These are phyloP conservation scores for Beaufortia kweichowensis DNA, from an alignment of 2,113 vertebrate genomes.

Conservation along the genomic window DNA sequence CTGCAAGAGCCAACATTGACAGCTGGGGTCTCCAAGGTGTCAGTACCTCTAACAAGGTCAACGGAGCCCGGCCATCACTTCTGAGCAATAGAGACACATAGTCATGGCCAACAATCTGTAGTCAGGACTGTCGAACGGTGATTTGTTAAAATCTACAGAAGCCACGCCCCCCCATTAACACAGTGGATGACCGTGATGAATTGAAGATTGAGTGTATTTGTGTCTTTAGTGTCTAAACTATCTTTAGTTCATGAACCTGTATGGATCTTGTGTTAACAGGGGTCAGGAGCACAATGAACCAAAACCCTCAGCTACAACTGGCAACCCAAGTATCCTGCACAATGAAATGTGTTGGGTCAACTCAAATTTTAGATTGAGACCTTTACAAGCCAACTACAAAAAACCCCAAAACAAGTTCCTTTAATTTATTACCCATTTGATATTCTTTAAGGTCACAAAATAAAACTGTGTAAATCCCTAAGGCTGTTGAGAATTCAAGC, in stretches of 20 bases:
- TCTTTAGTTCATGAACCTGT: background rate
- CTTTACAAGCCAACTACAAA: too few relatives aligned
- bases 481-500: too few relatives aligned
- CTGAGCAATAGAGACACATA: conserved; percentile 8
- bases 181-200: conserved; percentile 4
- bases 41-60: conserved; percentile 46
- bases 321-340: background rate
- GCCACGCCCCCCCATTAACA: background rate
- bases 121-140: background rate
- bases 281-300: background rate
- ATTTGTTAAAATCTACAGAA: background rate
- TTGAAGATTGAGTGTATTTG: background rate
- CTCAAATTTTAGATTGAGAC: background rate
- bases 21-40: conserved; percentile 48
- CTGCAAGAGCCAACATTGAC: conserved; percentile 30
- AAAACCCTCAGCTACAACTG: conserved; percentile 19
- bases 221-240: background rate
- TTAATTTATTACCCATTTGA: too few relatives aligned
- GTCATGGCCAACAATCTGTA: background rate
- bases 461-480: too few relatives aligned
- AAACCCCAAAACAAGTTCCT: too few relatives aligned
- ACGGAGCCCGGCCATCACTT: conserved; percentile 33
- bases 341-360: background rate
- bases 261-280: conserved; percentile 19
- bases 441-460: too few relatives aligned